phyloP scores from a whole-genome alignment of 2,888 invertebrate species.

The Caradrina clavipalpis region DNA sequence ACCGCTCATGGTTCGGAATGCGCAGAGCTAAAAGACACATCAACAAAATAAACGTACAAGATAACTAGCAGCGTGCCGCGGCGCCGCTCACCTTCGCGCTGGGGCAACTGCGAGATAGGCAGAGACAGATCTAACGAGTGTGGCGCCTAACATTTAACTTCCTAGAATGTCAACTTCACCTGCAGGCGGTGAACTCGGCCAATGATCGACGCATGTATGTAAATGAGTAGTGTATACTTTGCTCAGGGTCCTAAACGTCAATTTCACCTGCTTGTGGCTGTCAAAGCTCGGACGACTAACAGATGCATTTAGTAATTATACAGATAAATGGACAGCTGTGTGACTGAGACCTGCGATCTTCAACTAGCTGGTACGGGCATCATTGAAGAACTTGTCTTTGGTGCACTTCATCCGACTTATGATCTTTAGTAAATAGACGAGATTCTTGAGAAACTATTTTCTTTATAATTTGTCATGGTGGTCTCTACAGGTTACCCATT shows the following conservation, averaged over 20 bases:
- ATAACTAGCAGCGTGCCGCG: slow-evolving; percentile 73
- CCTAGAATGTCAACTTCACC: slow-evolving; percentile 38
- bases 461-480: background rate
- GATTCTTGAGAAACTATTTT: background rate
- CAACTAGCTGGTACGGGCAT: background rate
- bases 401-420: background rate
- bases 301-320: slow-evolving; percentile 21
- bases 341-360: background rate
- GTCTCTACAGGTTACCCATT: background rate
- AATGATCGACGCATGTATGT: slow-evolving; percentile 43
- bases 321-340: slow-evolving; percentile 18
- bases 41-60: slow-evolving; percentile 86
- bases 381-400: background rate
- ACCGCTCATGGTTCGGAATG: slow-evolving; percentile 80
- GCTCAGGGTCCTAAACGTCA: slow-evolving; percentile 14
- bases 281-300: slow-evolving; percentile 7
- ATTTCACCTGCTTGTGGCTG: slow-evolving; percentile 34
- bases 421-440: background rate
- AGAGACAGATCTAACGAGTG: slow-evolving; percentile 31
- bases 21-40: slow-evolving; percentile 85
- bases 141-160: slow-evolving; percentile 28
- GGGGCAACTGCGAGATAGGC: slow-evolving; percentile 47
- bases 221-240: slow-evolving; percentile 28
- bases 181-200: slow-evolving; percentile 27
- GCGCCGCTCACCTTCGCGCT: slow-evolving; percentile 60